Percentiles rank a stretch among this genome's conserved stretches.
phyloP scores from a whole-genome alignment of 2,888 invertebrate species.

The Polydrusus pterygomalis region DNA sequence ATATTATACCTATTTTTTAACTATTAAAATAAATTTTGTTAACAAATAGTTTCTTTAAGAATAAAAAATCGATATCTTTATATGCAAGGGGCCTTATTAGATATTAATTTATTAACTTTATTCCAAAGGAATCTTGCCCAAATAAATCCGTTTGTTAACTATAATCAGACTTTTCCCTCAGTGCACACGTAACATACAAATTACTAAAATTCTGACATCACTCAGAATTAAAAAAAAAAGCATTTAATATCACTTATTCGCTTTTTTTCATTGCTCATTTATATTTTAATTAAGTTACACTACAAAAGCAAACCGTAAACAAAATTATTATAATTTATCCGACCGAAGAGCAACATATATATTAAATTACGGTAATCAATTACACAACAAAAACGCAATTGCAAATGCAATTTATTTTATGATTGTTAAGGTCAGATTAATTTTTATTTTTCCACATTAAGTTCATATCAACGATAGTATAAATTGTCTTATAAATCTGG shows the following conservation, averaged over 20 bases:
- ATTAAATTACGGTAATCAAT: constrained; percentile 32
- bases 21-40: too few relatives aligned
- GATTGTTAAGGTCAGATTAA: constrained; percentile 26
- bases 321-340: constrained; percentile 61
- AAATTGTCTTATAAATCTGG: background rate
- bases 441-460: constrained; percentile 34
- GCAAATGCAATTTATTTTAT: constrained; percentile 29
- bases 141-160: too few relatives aligned
- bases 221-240: background rate
- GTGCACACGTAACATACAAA: too few relatives aligned
- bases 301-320: constrained; percentile 61
- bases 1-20: too few relatives aligned
- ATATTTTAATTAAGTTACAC: constrained; percentile 42
- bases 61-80: too few relatives aligned
- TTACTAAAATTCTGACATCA: background rate
- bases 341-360: constrained; percentile 36
- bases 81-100: too few relatives aligned
- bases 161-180: too few relatives aligned
- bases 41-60: too few relatives aligned
- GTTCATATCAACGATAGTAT: constrained; percentile 13
- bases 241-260: background rate
- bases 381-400: constrained; percentile 30
- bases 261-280: constrained; percentile 12
- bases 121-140: too few relatives aligned
- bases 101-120: too few relatives aligned